These are phyloP conservation scores for Pseudoatta argentina DNA, from an alignment of 1,140 invertebrate species.

Conservation along the genomic window DNA sequence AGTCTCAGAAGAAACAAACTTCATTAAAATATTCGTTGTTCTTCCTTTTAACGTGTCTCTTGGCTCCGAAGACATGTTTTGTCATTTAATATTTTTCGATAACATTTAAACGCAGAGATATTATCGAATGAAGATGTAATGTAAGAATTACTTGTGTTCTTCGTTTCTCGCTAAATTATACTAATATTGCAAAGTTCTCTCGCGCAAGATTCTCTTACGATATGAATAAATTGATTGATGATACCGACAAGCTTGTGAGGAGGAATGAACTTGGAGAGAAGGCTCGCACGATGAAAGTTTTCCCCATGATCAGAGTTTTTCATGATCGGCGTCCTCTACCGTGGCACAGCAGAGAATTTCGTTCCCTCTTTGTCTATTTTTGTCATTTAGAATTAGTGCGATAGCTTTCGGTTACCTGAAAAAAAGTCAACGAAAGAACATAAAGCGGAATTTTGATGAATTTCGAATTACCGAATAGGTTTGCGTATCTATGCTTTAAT, in stretches of 20 bases:
- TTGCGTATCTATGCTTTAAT: constrained; percentile 30
- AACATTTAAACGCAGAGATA: neutral
- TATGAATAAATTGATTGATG: neutral
- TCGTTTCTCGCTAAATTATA: neutral
- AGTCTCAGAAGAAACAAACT: neutral
- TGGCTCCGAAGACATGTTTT: no score
- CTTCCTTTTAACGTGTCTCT: neutral
- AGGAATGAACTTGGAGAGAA: constrained; percentile 68
- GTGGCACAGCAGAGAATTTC: constrained; percentile 81
- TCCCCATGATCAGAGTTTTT: constrained; percentile 69
- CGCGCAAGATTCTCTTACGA: neutral
- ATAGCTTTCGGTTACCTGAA: constrained; percentile 83
- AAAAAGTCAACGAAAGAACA: constrained; percentile 81
- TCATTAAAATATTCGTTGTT: constrained; percentile 18
- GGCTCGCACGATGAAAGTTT: constrained; percentile 64
- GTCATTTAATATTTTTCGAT: neutral
- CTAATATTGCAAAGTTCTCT: neutral
- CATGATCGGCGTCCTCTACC: constrained; percentile 79
- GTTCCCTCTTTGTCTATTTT: constrained; percentile 75
- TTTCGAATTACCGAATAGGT: constrained; percentile 33
- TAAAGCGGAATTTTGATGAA: constrained; percentile 72
- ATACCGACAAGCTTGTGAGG: constrained; percentile 25
- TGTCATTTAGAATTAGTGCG: constrained; percentile 79
- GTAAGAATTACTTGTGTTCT: neutral
- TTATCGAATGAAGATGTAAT: neutral